Evolutionary conservation across 2,888 invertebrate species (phyloP), one percentile per base, ranked within the genome.

Genomic region (Lochmaea capreae): DNA sequence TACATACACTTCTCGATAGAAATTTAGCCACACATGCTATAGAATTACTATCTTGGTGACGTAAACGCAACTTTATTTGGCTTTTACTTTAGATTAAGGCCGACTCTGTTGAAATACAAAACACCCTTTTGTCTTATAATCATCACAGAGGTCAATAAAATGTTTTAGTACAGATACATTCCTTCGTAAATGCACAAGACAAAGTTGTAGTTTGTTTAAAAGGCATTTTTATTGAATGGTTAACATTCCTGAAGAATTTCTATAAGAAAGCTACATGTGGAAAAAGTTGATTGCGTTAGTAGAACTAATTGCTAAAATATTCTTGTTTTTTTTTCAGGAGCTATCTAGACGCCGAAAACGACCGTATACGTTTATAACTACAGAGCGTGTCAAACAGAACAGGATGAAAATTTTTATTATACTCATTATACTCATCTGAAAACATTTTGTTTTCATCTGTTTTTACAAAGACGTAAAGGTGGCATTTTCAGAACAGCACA

Each of bases 261-360:
- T 49, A n/a, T 14, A 4, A 49, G 49, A 49, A 49, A 49, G 6
- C 8, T 8, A 49, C 12, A 49, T 49, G 49, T 14, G n/a, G 5
- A 49, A 49, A 49, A 49, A 49, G 49, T 49, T 49, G 49, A 49
- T 49, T n/a, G n/a, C 49, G n/a, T 49, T n/a, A 49, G 49, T n/a
- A 49, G 14, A 14, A 14, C 6, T 49, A 49, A 49, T 49, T 49
- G 14, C n/a, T 49, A 5, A n/a, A n/a, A n/a, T n/a, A 49, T 49
- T 49, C 49, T 49, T n/a, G 1, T n/a, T 49, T 49, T 49, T 49
- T n/a, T n/a, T 14, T 49, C n/a, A 49, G 49, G n/a, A n/a, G 49
- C n/a, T 49, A n/a, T 5, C 49, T n/a, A 0, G 5, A n/a, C 5
- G 49, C n/a, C n/a, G 0, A 11, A 46, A 46, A 46, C 46, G 14